phyloP scores from a whole-genome alignment of 1,140 invertebrate species.

The Hermatobates lingyangjiaoensis region DNA sequence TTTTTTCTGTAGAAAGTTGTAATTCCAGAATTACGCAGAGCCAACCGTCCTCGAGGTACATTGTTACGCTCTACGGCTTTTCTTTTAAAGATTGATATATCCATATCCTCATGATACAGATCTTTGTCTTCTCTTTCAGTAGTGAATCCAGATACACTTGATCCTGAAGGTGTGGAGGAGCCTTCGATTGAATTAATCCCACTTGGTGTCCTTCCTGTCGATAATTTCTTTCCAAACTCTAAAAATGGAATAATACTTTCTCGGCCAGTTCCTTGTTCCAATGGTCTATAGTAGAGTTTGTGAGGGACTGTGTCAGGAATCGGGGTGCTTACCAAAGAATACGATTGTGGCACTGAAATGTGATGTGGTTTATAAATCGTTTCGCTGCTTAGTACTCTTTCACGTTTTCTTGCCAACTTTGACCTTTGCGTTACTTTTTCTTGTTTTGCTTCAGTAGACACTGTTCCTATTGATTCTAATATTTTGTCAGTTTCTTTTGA shows the following conservation, averaged over 20 bases:
- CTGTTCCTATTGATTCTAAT: no score
- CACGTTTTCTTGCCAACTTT: slow-evolving; percentile 5
- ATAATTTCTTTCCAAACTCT: slow-evolving; percentile 17
- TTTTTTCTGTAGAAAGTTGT: slow-evolving; percentile 5
- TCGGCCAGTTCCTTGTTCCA: slow-evolving; percentile 14
- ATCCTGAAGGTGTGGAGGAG: slow-evolving; percentile 9
- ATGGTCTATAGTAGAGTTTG: slow-evolving; percentile 15
- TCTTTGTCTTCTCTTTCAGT: slow-evolving; percentile 10
- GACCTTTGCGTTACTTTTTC: slow-evolving; percentile 9
- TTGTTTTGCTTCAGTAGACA: slow-evolving; percentile 5
- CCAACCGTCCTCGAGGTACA: slow-evolving; percentile 6
- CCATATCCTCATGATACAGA: slow-evolving; percentile 16
- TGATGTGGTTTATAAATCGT: neutral
- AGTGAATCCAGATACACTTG: neutral
- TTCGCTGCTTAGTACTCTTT: neutral
- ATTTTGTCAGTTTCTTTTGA: neutral
- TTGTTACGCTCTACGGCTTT: slow-evolving; percentile 12
- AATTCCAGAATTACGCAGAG: neutral
- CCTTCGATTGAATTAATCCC: slow-evolving; percentile 14
- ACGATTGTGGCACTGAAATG: neutral
- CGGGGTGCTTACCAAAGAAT: slow-evolving; percentile 11
- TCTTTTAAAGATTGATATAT: slow-evolving; percentile 12
- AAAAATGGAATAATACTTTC: slow-evolving; percentile 16
- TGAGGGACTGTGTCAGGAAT: slow-evolving; percentile 13
- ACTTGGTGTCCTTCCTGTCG: slow-evolving; percentile 12